Evolutionary conservation across 2,113 vertebrate species (phyloP), one percentile per base, ranked within the genome.

Genomic region (Syngnathoides biaculeatus): DNA sequence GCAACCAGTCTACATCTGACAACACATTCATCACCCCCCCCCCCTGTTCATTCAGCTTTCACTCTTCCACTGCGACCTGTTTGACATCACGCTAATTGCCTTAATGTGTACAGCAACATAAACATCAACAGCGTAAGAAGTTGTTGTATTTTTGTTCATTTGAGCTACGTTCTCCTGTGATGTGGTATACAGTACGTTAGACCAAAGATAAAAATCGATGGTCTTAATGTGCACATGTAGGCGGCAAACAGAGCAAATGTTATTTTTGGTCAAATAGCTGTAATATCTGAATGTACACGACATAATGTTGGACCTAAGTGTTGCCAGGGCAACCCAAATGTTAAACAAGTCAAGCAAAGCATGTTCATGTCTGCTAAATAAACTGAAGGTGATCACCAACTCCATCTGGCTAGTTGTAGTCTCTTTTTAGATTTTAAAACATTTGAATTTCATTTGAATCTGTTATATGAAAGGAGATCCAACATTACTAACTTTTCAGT

Each of bases 1-100:
- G 75, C 96, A 98, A 70, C 96, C 96, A 0, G 92, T 98, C 82
- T 98, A 98, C 94, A 98, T 98, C 92, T 98, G 87, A 96, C 8
- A 26, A 57, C 26, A 68, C 74, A 11, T 43, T 38, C 57, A 38
- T 30, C 57, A 57, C 14, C 5, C 20, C 26, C 30, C 2, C 26
- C 30, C 14, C 19, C 15, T 43, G 6, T 43, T 62, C 60, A 43
- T 62, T 22, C 60, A 24, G 39, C 59, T 42, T 62, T 43, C 59
- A 43, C 60, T 62, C 40, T 47, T 38, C 60, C 55, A 45, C 30
- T 62, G 15, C 35, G 20, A 67, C 67, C 69, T 2, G 56, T 80
- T 78, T 73, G 55, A 75, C 67, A 75, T 79, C 83, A 88, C 85
- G 79, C 69, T 75, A 91, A 80, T 86, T 89, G 91, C 91, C 88